Evolutionary conservation across 2,113 vertebrate genomes (phyloP).

Genomic region (Cyanistes caeruleus): DNA sequence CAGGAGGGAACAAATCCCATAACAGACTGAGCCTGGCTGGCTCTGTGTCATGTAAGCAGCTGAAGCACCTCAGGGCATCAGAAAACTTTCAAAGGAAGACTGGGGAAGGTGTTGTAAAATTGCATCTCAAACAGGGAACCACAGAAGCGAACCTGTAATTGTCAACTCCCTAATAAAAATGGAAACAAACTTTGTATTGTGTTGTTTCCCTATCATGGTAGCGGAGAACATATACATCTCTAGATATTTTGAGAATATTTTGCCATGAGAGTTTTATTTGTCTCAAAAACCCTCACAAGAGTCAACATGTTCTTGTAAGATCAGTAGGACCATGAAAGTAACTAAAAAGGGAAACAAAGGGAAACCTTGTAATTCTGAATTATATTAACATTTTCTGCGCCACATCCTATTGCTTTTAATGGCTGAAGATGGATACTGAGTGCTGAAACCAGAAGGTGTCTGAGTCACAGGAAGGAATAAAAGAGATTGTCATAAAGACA

Average conservation of each 20-base stretch:
- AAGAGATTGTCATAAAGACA: not conserved
- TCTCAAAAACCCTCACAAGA: not conserved
- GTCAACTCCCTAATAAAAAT: not conserved
- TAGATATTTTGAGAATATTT: not conserved
- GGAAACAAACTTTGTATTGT: not conserved
- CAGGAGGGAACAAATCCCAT: fast-evolving
- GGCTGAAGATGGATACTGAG: not conserved
- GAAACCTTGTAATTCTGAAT: not conserved
- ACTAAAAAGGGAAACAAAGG: not conserved
- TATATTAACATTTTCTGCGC: not conserved
- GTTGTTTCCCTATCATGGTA: not conserved
- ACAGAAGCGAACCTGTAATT: not conserved
- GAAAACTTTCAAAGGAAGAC: not conserved
- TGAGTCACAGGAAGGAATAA: not conserved
- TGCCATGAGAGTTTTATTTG: not conserved
- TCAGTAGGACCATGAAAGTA: not conserved
- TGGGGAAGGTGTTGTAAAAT: not conserved
- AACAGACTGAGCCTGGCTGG: not conserved
- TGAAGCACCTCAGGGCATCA: not conserved
- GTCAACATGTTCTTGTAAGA: not conserved
- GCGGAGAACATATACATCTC: not conserved
- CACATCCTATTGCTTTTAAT: not conserved
- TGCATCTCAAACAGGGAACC: not conserved
- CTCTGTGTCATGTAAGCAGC: not conserved
- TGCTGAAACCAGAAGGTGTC: not conserved